Base-by-base conservation (phyloP, 2,888 invertebrate genomes). In the Alentia gelatinosa region DNA sequence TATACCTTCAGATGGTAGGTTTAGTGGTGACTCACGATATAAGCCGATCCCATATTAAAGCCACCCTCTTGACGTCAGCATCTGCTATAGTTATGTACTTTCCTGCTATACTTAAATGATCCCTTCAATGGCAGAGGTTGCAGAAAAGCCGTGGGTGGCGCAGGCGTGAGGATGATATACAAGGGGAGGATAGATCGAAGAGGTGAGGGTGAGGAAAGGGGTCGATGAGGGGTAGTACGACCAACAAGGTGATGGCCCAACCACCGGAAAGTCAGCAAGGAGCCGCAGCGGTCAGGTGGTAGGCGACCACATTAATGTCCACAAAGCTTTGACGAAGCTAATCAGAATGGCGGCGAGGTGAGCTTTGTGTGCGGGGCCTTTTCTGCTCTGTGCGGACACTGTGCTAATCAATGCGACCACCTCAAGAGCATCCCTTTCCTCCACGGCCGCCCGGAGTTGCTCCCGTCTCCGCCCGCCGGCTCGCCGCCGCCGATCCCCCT, bases 311-410 rank as follows among this genome's bases (percentile, higher is more conserved):
- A 83, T 83, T 83, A 83, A 83, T 83, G 83, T 83, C 83, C 83
- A 83, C 83, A 83, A 83, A 83, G 83, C 83, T 83, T 83, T 83
- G 83, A 83, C 83, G 39, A 83, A 30, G 39, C 40, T 83, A 83
- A 83, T 83, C 83, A 40, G 40, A 83, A 83, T 83, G 40, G 83
- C 23, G 39, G 40, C 39, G n/a, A 39, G 83, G 39, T 40, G 39
- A 30, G 68, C 68, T 68, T 68, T 68, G 68, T 68, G 33, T 1
- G 33, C 68, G 3, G 33, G 26, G 68, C 68, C 68, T 30, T 68
- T 68, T 68, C 68, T 68, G 12, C 68, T 26, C 68, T 68, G 12
- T 12, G 30, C 30, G n/a, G 63, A 9, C n/a, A 63, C 63, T 63
- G 68, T 68, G 68, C 68, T 68, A 68, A 68, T 68, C 68, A 68